These are phyloP conservation scores for Prinia subflava DNA, from an alignment of 2,113 vertebrate species.

Conservation along the genomic window DNA sequence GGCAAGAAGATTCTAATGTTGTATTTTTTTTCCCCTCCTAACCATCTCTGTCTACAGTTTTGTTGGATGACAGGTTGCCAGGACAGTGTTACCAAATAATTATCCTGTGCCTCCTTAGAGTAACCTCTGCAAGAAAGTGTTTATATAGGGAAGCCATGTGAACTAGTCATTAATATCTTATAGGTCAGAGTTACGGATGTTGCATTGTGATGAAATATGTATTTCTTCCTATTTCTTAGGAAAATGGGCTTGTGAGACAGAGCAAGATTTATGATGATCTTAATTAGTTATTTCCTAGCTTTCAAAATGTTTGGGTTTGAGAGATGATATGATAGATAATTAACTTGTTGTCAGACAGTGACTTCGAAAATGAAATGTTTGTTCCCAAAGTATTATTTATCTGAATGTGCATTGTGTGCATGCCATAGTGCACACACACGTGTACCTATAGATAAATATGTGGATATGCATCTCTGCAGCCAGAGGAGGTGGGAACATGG, in stretches of 20 bases:
- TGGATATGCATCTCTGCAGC: not conserved
- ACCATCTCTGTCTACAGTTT: not conserved
- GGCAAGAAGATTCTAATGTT: not conserved
- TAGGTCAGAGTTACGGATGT: constrained; percentile 29
- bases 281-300: constrained; percentile 67
- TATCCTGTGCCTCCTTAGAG: not conserved
- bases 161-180: constrained; percentile 37
- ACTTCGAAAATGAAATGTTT: constrained; percentile 55
- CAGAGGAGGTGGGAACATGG: not conserved
- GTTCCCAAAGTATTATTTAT: constrained; percentile 24
- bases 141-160: not conserved
- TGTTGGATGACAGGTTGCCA: not conserved
- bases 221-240: constrained; percentile 56
- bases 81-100: not conserved
- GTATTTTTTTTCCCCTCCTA: not conserved
- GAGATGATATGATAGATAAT: constrained; percentile 61
- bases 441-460: not conserved
- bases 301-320: constrained; percentile 63
- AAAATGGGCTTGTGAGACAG: constrained; percentile 44
- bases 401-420: not conserved
- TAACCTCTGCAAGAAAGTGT: constrained; percentile 18
- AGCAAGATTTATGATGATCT: constrained; percentile 50
- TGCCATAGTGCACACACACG: not conserved
- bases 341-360: constrained; percentile 42
- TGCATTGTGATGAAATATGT: constrained; percentile 41